Conservation (phyloP, 2,888 invertebrate species). For the Drosophila robusta region DNA sequence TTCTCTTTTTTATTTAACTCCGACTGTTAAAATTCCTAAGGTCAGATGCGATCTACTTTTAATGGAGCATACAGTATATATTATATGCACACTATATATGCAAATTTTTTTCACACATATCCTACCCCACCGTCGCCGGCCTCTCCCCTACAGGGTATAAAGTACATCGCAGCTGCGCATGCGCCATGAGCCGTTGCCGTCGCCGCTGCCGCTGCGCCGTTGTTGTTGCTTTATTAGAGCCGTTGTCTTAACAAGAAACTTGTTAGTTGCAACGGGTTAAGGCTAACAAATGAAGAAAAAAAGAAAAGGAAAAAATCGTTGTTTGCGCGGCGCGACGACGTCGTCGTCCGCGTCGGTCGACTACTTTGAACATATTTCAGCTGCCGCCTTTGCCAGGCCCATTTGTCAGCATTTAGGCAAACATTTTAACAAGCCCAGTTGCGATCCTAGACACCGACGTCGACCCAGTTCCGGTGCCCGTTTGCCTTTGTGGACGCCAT, state of each 20-base stretch:
- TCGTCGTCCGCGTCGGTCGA: slow-evolving; percentile 26
- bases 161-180: slow-evolving; percentile 63
- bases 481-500: slow-evolving; percentile 34
- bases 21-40: no score
- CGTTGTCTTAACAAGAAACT: slow-evolving; percentile 80
- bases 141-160: slow-evolving; percentile 25
- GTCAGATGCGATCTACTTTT: no score
- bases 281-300: slow-evolving; percentile 42
- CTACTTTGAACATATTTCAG: slow-evolving; percentile 59
- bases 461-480: slow-evolving; percentile 65
- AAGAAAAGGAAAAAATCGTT: slow-evolving; percentile 38
- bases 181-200: slow-evolving; percentile 49
- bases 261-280: slow-evolving; percentile 78
- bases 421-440: slow-evolving; percentile 63
- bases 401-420: slow-evolving; percentile 76
- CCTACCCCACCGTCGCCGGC: background rate
- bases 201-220: slow-evolving; percentile 22
- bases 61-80: no score
- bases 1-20: no score
- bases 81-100: no score
- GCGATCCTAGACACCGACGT: slow-evolving; percentile 22
- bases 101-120: background rate
- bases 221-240: slow-evolving; percentile 71
- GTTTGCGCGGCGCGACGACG: slow-evolving; percentile 68
- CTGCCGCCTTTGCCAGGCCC: slow-evolving; percentile 60